Percentiles rank a stretch among this genome's conserved stretches.
Conservation (phyloP, 2,888 invertebrate genomes). For the Phlogophora meticulosa region DNA sequence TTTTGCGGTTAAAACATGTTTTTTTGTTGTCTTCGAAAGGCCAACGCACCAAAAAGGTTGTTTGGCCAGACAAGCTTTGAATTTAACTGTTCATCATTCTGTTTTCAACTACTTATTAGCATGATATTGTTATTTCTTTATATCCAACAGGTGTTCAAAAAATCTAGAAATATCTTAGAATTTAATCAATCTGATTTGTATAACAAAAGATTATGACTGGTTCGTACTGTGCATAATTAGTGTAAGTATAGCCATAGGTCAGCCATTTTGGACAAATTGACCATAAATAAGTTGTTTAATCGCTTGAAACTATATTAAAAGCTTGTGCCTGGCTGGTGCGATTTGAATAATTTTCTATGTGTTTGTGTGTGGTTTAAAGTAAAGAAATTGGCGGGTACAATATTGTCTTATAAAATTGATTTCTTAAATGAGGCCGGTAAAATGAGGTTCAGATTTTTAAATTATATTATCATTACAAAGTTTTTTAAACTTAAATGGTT, state of each 20-base stretch:
- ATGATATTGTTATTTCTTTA: conserved; percentile 13
- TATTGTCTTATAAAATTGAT: neutral
- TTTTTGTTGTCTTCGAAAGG: neutral
- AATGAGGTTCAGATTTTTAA: too few species aligned
- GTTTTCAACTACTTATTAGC: neutral
- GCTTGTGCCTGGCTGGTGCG: conserved; percentile 41
- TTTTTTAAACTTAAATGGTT: too few species aligned
- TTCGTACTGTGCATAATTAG: conserved; percentile 35
- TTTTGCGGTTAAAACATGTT: neutral
- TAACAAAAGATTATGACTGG: conserved; percentile 18
- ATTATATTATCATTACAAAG: too few species aligned
- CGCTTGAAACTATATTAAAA: conserved; percentile 53
- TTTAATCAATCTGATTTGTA: conserved; percentile 6
- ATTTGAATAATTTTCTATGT: conserved; percentile 71
- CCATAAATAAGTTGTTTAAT: conserved; percentile 59
- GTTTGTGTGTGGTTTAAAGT: conserved; percentile 54
- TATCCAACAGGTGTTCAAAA: conserved; percentile 26
- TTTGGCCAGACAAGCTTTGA: neutral
- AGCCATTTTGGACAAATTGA: conserved; percentile 57
- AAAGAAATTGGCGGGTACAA: conserved; percentile 30
- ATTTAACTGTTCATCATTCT: conserved; percentile 11
- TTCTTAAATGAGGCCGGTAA: neutral
- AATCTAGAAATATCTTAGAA: conserved; percentile 21
- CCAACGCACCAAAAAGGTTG: conserved; percentile 8
- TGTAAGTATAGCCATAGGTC: conserved; percentile 36